phyloP scores from a whole-genome alignment of 1,140 invertebrate genomes.

The Episyrphus balteatus region DNA sequence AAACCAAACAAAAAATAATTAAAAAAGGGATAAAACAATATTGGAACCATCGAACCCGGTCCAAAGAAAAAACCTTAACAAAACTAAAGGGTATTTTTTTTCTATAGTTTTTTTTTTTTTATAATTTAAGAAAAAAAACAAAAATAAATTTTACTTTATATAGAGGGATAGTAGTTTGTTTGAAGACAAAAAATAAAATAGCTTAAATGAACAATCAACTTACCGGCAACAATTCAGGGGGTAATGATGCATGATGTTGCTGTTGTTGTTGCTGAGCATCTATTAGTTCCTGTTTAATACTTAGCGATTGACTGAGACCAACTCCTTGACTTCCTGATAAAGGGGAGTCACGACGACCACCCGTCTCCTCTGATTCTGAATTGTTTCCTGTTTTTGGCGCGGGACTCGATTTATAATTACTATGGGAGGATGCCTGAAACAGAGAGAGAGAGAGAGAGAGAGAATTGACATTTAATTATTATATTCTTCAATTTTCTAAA shows the following conservation, averaged over 20 bases:
- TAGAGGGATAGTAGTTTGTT: neutral
- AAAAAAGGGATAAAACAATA: constrained; percentile 2
- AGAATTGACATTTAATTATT: neutral
- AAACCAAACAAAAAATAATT: too few relatives aligned
- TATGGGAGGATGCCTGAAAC: constrained; percentile 45
- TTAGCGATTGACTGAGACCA: constrained; percentile 42
- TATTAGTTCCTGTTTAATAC: constrained; percentile 52
- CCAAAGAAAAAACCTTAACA: constrained; percentile 40
- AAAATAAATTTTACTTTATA: constrained; percentile 15
- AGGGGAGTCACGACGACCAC: constrained; percentile 43
- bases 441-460: neutral
- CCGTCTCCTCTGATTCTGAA: constrained; percentile 46
- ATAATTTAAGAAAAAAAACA: neutral
- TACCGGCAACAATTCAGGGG: constrained; percentile 37
- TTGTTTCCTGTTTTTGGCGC: constrained; percentile 52
- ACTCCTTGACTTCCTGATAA: constrained; percentile 32
- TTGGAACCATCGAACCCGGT: constrained; percentile 38
- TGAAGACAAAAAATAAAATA: constrained; percentile 10
- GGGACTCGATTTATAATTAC: constrained; percentile 52
- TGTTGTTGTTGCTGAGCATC: constrained; percentile 32
- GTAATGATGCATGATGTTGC: constrained; percentile 29
- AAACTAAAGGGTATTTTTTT: constrained; percentile 5
- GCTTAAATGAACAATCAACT: constrained; percentile 17
- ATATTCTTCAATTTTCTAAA: neutral
- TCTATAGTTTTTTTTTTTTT: neutral